These are phyloP conservation scores for Heliconius eleuchia DNA, from an alignment of 1,140 invertebrate species.

Conservation along the genomic window DNA sequence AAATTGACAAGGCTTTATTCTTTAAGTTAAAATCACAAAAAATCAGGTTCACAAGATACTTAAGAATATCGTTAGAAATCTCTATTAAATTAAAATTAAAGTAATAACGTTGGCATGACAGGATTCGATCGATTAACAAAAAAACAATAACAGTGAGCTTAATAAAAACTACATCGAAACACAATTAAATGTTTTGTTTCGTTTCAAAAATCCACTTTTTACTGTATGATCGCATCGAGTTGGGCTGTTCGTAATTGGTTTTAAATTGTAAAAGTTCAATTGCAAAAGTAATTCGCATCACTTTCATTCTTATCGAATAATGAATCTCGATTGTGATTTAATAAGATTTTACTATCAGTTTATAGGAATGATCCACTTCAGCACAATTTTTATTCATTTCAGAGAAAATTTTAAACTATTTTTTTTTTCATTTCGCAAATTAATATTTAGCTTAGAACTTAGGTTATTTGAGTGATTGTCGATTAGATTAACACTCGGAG, in stretches of 20 bases:
- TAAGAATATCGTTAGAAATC: too few species aligned
- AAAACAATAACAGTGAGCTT: not conserved
- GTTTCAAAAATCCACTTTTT: conserved; percentile 24
- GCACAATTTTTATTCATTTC: not conserved
- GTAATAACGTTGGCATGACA: not conserved
- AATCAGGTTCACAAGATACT: too few species aligned
- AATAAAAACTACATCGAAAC: conserved; percentile 22
- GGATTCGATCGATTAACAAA: not conserved
- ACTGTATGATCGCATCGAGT: conserved; percentile 15
- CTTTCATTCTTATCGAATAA: conserved; percentile 18
- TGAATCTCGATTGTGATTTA: not conserved
- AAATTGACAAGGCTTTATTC: too few species aligned
- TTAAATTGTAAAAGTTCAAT: conserved; percentile 24
- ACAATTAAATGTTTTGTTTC: conserved; percentile 20
- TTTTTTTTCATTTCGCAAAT: too few species aligned
- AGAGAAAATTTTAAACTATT: too few species aligned
- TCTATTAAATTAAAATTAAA: too few species aligned
- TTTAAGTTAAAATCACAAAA: too few species aligned
- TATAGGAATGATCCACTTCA: not conserved
- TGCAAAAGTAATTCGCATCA: conserved; percentile 22
- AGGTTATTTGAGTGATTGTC: too few species aligned
- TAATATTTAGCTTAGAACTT: too few species aligned
- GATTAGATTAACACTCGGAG: too few species aligned
- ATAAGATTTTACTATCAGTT: conserved; percentile 1
- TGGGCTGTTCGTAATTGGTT: conserved; percentile 23